Evolutionary conservation across 1,140 invertebrate genomes (phyloP), one percentile per base, ranked within the genome.

Genomic region (Procambarus virginalis): DNA sequence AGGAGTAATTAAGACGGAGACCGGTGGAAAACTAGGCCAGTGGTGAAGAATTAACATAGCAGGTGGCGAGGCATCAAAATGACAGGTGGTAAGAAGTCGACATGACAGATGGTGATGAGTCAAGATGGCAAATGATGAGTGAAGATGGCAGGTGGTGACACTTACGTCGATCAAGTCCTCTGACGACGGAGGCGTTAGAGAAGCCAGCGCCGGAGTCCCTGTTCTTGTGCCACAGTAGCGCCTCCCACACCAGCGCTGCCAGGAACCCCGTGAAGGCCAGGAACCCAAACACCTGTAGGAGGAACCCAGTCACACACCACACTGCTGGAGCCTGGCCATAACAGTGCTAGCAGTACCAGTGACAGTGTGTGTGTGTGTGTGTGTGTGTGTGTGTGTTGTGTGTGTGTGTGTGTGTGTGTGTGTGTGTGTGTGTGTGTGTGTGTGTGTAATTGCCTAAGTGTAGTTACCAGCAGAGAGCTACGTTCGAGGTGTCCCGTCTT

Each of bases 201-300:
- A 88, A 82, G 64, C 48, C 78, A 58, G n/a, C 8, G 6, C 60
- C 78, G 2, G n/a, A n/a, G 68, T 88, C 86, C 45, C 79, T 75
- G 49, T 88, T 82, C 78, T 80, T 82, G 46, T 55, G 78, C 86
- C 86, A 88, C 22, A 58, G 9, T n/a, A 88, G 51, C n/a, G 20
- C 86, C 86, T 88, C 86, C 86, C 86, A 88, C 46, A 82, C 64
- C 78, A 88, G 79, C 55, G 49, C 68, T 8, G 68, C 78, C 9
- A 88, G 86, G 86, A 88, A 88, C 34, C 60, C 86, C 48, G 86
- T 55, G 34, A 88, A 88, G 4, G 60, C 86, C 51, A 88, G 68
- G 64, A 88, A 88, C 12, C 86, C 86, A 49, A 88, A 88, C 78
- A 88, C 86, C 86, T 88, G 86, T 2, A 14, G 49, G 34, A 73